A percentile compares a stretch with the other conserved stretches of the same genome.
phyloP scores from a whole-genome alignment of 2,113 vertebrate genomes.

The Alexandromys fortis region DNA sequence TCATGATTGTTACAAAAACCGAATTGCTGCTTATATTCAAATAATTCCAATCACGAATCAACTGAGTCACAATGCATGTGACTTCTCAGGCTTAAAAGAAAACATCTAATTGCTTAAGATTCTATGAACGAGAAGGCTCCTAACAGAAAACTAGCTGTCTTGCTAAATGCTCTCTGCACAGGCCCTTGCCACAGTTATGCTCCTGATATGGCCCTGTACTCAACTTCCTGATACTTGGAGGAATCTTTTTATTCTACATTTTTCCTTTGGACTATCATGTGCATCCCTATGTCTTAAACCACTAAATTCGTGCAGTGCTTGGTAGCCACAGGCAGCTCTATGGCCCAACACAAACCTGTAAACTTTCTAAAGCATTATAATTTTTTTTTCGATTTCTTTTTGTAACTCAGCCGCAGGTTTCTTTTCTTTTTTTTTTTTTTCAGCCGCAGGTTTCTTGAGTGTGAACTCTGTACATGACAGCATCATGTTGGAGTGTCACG shows the following conservation, averaged over 20 bases:
- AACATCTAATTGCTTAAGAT: conserved; percentile 46
- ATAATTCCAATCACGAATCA: conserved; percentile 65
- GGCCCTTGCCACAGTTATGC: background rate
- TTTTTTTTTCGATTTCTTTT: background rate
- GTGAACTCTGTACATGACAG: background rate
- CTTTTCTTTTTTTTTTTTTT: too few species aligned
- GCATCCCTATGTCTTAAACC: background rate
- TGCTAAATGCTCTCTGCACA: conserved; percentile 33
- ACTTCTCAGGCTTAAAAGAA: conserved; percentile 60
- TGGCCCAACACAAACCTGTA: background rate
- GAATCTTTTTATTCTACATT: background rate
- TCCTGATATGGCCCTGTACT: background rate
- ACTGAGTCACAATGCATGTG: conserved; percentile 60
- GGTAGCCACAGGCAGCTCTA: background rate
- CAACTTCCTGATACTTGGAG: background rate
- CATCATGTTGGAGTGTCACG: background rate
- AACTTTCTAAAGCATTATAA: background rate
- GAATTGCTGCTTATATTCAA: conserved; percentile 62
- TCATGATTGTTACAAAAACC: conserved; percentile 58
- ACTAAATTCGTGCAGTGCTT: background rate
- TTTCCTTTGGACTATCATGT: background rate
- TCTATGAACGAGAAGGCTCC: conserved; percentile 59
- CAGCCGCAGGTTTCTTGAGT: background rate
- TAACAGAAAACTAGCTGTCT: conserved; percentile 53
- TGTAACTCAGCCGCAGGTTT: background rate